Conservation (phyloP, 2,797 vertebrate genomes). For the Parauchenoglanis ngamensis region DNA sequence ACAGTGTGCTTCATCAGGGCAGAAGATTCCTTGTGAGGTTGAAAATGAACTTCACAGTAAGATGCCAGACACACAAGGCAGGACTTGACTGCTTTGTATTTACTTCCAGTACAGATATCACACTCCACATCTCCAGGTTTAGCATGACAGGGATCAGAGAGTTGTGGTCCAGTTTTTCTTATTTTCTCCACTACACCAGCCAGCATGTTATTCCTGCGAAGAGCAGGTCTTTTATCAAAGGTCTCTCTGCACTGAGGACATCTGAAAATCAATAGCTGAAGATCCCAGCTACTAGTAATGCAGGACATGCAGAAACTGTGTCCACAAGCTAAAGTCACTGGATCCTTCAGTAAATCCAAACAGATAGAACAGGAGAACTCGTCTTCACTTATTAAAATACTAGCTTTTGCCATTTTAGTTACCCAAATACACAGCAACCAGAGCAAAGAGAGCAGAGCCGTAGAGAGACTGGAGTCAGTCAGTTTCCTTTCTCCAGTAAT, state of each 20-base stretch:
- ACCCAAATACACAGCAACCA: not conserved
- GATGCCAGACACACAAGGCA: constrained; percentile 66
- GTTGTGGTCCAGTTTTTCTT: constrained; percentile 30
- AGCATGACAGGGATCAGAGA: not conserved
- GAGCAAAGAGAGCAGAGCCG: not conserved
- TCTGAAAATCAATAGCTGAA: constrained; percentile 46
- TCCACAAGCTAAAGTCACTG: constrained; percentile 67
- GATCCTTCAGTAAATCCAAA: constrained; percentile 44
- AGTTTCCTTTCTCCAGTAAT: not conserved
- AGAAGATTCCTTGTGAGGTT: constrained; percentile 47
- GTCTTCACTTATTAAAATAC: constrained; percentile 52
- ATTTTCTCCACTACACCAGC: constrained; percentile 60
- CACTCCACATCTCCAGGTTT: constrained; percentile 33
- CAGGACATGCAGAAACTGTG: constrained; percentile 73
- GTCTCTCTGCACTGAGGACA: constrained; percentile 47
- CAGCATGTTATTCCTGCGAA: constrained; percentile 47
- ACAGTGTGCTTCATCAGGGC: constrained; percentile 59
- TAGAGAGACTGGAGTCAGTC: not conserved
- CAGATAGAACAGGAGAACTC: constrained; percentile 69
- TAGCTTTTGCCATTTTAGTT: constrained; percentile 47
- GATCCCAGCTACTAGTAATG: constrained; percentile 67
- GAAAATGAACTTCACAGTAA: constrained; percentile 52
- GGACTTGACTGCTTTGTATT: constrained; percentile 61
- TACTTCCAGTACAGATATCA: constrained; percentile 46
- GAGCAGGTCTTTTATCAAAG: constrained; percentile 63